These are phyloP conservation scores for Hirtodrosophila histrioides DNA, from an alignment of 2,888 invertebrate genomes.

Conservation along the genomic window DNA sequence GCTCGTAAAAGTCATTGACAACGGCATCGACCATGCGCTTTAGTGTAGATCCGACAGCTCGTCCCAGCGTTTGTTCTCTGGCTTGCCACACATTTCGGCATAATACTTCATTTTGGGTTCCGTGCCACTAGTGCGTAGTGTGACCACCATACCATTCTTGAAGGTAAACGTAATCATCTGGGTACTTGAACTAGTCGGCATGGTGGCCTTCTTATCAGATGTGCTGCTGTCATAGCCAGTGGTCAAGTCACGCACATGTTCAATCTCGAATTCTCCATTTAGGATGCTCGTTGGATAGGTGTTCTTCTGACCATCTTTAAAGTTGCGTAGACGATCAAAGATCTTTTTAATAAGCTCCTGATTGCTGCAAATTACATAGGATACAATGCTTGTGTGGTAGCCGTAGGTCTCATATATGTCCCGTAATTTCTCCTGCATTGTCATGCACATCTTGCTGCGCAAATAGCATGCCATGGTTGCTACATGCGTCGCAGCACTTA, in stretches of 20 bases:
- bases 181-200: slow-evolving; percentile 87
- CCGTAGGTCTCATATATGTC: slow-evolving; percentile 94
- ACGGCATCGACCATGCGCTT: slow-evolving; percentile 91
- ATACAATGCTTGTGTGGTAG: slow-evolving; percentile 93
- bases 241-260: slow-evolving; percentile 93
- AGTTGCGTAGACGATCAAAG: slow-evolving; percentile 93
- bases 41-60: slow-evolving; percentile 87
- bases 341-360: slow-evolving; percentile 88
- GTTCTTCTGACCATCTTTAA: slow-evolving; percentile 81
- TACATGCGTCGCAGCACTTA: slow-evolving; percentile 93
- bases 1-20: slow-evolving; percentile 92
- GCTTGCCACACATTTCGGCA: slow-evolving; percentile 92
- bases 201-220: slow-evolving; percentile 88
- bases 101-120: slow-evolving; percentile 99
- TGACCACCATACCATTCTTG: slow-evolving; percentile 92
- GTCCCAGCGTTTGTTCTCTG: slow-evolving; percentile 88
- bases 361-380: slow-evolving; percentile 95
- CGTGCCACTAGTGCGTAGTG: slow-evolving; percentile 97
- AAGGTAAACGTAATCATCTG: slow-evolving; percentile 99
- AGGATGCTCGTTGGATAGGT: slow-evolving; percentile 90
- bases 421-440: slow-evolving; percentile 88
- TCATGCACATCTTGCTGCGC: slow-evolving; percentile 86
- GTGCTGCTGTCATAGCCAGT: slow-evolving; percentile 90
- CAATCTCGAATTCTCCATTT: slow-evolving; percentile 87
- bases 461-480: slow-evolving; percentile 91